A percentile compares a stretch with the other conserved stretches of the same genome.
phyloP scores from a whole-genome alignment of 2,888 invertebrate species.

The Aphidoletes aphidimyza region DNA sequence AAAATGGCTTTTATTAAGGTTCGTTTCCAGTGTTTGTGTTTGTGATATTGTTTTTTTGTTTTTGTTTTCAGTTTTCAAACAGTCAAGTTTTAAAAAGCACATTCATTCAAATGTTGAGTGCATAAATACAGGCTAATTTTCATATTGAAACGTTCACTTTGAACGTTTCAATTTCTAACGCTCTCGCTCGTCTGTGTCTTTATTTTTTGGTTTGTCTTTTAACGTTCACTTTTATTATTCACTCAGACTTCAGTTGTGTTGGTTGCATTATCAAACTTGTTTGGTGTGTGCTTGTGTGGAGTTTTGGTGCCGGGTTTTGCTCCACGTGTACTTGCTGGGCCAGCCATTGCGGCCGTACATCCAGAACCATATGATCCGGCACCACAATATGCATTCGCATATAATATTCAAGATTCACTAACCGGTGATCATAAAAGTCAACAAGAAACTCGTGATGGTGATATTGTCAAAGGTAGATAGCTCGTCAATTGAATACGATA shows the following conservation, averaged over 20 bases:
- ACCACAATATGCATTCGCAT: slow-evolving; percentile 72
- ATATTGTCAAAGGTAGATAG: slow-evolving; percentile 69
- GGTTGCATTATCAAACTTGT: background rate
- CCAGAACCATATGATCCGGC: slow-evolving; percentile 58
- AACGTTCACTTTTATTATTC: background rate
- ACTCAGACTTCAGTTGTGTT: slow-evolving; percentile 26
- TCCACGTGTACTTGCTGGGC: slow-evolving; percentile 56
- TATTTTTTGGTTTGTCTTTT: background rate
- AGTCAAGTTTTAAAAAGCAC: background rate
- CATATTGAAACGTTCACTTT: background rate
- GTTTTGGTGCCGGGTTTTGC: slow-evolving; percentile 56
- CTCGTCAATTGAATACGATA: background rate
- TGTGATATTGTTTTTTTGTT: background rate
- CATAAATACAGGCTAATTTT: slow-evolving; percentile 47
- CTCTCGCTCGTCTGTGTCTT: background rate
- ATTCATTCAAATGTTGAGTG: background rate
- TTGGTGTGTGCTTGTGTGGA: background rate
- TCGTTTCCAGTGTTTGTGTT: background rate
- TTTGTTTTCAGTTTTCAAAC: background rate
- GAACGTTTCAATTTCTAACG: background rate
- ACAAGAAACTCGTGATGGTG: slow-evolving; percentile 71
- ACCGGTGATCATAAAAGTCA: slow-evolving; percentile 72
- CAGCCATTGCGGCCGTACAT: slow-evolving; percentile 57
- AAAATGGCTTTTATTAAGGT: slow-evolving; percentile 50
- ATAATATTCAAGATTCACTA: slow-evolving; percentile 75